phyloP scores from a whole-genome alignment of 2,797 vertebrate species.

The Ceryle rudis region DNA sequence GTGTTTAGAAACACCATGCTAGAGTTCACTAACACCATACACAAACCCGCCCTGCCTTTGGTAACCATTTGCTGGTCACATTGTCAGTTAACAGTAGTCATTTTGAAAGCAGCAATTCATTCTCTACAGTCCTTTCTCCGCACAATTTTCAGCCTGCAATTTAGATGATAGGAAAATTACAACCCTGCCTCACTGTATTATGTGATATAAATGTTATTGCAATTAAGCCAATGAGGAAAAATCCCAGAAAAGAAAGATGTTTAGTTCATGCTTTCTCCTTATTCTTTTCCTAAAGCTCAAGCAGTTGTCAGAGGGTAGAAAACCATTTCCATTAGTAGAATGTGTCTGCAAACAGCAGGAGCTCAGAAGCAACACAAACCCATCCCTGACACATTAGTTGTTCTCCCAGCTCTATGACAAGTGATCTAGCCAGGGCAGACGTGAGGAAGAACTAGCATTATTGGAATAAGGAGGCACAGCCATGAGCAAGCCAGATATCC shows the following conservation, averaged over 20 bases:
- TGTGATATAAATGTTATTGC: conserved; percentile 83
- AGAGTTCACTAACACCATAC: conserved; percentile 9
- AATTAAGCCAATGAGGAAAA: conserved; percentile 80
- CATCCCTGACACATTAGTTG: rapidly evolving
- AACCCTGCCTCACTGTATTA: conserved; percentile 79
- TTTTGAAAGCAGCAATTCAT: conserved; percentile 83
- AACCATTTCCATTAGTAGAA: not conserved
- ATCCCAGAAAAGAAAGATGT: conserved; percentile 32
- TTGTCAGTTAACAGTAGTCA: conserved; percentile 76
- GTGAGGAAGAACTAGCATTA: not conserved
- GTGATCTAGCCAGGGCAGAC: not conserved
- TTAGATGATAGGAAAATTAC: conserved; percentile 88
- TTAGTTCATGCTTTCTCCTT: not conserved
- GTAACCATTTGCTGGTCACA: conserved; percentile 74
- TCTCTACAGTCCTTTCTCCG: conserved; percentile 74
- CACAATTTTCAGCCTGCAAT: conserved; percentile 85
- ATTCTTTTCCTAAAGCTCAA: conserved; percentile 14
- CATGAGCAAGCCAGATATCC: not conserved
- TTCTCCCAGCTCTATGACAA: not conserved
- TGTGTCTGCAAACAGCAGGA: not conserved
- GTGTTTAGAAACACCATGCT: conserved; percentile 9
- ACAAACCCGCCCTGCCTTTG: conserved; percentile 34
- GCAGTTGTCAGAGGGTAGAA: not conserved
- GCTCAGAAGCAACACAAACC: not conserved
- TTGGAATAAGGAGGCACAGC: rapidly evolving